Evolutionary conservation across 2,113 vertebrate species (phyloP), one percentile per base, ranked within the genome.

Genomic region (Amblyopsis rosae): DNA sequence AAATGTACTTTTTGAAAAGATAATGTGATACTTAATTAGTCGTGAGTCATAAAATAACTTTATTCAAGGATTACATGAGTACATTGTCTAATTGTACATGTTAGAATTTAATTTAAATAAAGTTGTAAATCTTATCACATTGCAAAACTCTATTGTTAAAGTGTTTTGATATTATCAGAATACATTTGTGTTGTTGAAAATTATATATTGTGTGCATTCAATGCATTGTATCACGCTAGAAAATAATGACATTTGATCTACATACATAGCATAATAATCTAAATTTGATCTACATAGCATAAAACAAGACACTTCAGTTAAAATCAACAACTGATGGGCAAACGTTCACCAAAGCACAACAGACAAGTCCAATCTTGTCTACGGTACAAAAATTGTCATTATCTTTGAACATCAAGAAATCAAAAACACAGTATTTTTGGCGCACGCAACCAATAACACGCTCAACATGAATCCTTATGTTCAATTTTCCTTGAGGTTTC

Each of bases 321-420:
- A 59, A 59, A 59, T 59, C 55, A 57, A 57, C 55, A 17, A 57
- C 55, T 59, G 26, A 35, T 59, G 57, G 57, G 6, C 26, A 59
- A 59, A 59, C 12, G 57, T 59, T 59, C 57, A 35, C 57, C 57
- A 59, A 12, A 59, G 57, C 12, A 59, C 57, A 59, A 59, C 12
- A 35, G 32, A 59, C 57, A 59, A 35, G 57, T 59, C 26, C 26
- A 59, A 41, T 59, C 26, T 59, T 35, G 32, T 59, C 57, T 41
- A 59, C 35, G 26, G 57, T 59, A 33, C 57, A 13, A 59, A 12
- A 59, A 59, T 59, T 32, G n/a, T n/a, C n/a, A n/a, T 11, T 59
- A 35, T 12, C 32, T 13, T 32, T n/a, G n/a, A n/a, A n/a, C n/a
- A 59, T 59, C 13, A 59, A 59, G 33, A 33, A 35, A 59, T 59